These are phyloP conservation scores for Haplochromis burtoni DNA, from an alignment of 2,113 vertebrate genomes.

Conservation along the genomic window DNA sequence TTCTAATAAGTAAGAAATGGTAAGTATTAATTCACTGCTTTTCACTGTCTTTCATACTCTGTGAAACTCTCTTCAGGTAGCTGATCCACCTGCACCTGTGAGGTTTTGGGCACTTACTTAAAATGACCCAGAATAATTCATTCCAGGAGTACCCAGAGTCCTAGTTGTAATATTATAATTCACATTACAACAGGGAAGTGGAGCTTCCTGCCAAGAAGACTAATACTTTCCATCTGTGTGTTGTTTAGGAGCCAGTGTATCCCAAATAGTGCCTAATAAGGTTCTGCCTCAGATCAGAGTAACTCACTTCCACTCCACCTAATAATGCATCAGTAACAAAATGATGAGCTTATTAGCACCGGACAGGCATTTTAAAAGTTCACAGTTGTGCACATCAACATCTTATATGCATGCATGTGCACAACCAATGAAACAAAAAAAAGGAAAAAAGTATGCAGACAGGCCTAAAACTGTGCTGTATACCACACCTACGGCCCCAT, in stretches of 20 bases:
- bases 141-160: constrained; percentile 11
- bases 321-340: background rate
- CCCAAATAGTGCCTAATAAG: constrained; percentile 33
- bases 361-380: background rate
- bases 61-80: background rate
- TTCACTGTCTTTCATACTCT: background rate
- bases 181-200: constrained; percentile 22
- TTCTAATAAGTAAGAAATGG: background rate
- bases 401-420: background rate
- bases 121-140: background rate
- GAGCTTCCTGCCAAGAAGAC: constrained; percentile 40
- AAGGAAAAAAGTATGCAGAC: background rate
- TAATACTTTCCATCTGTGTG: constrained; percentile 59
- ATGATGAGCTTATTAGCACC: background rate
- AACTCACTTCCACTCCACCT: background rate
- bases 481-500: background rate
- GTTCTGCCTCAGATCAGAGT: constrained; percentile 21
- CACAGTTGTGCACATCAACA: background rate
- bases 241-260: constrained; percentile 25
- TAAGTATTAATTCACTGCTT: background rate
- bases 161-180: constrained; percentile 34
- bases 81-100: constrained; percentile 17
- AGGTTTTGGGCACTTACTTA: background rate
- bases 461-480: background rate
- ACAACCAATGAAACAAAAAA: background rate